Base-by-base conservation (phyloP, 1,140 invertebrate genomes). In the Cepaea nemoralis region DNA sequence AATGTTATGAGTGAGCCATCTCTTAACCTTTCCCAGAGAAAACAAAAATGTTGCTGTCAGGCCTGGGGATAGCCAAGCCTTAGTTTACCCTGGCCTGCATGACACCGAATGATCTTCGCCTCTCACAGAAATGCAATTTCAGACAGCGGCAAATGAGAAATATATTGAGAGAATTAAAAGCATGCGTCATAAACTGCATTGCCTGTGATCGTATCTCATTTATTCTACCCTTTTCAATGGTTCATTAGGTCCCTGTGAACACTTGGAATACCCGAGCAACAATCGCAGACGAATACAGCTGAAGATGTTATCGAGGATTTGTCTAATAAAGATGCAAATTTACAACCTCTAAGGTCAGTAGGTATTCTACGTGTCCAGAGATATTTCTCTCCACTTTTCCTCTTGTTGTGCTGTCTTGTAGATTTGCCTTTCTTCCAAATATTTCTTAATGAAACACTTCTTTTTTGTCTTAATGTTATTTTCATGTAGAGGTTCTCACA, bases 71-170 rank as follows among this genome's bases (percentile, higher is more conserved):
- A 6, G 27, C n/a, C 59, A 16, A 31, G 59, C 6, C 59, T 27
- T 6, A 8, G 59, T 5, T 63, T 31, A 31, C 59, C 33, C 59
- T 63, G 59, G 27, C n/a, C n/a, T 31, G n/a, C n/a, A 63, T 63
- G 59, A 63, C 59, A 63, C 59, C 50, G 22, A 63, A 63, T 63
- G 59, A 63, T 63, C 59, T 16, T 55, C 33, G 59, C 27, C 59
- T 63, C 59, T 63, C 59, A 63, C n/a, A 63, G 59, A 63, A 63
- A 63, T 63, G 59, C 59, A 63, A 63, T 63, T 63, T 31, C 27
- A 63, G 59, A 63, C 59, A 63, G 59, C 59, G 59, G 59, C 59
- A 63, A 63, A 63, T 63, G 59, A 63, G 59, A 63, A 63, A 63
- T 63, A 31, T 63, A 63, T 63, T 63, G 59, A 63, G 59, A 63